A percentile compares a stretch with the other conserved stretches of the same genome.
Conservation (phyloP, 2,888 invertebrate species). For the Tenthredo amoena region DNA sequence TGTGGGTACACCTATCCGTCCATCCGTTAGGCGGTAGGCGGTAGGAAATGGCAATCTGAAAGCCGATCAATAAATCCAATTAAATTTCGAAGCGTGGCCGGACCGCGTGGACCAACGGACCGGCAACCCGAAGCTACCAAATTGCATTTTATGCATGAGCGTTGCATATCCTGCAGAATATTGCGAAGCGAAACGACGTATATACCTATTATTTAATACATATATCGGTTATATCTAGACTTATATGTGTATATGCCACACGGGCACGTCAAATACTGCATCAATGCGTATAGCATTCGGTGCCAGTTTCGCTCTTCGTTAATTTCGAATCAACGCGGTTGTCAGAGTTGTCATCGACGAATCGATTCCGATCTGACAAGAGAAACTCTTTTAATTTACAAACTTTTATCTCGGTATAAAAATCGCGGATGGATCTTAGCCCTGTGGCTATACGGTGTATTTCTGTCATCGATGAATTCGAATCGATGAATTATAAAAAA, state of each 20-base stretch:
- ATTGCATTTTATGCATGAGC: slow-evolving; percentile 70
- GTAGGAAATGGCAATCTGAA: slow-evolving; percentile 70
- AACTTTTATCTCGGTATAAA: neutral
- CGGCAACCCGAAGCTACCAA: slow-evolving; percentile 60
- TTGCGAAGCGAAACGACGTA: slow-evolving; percentile 45
- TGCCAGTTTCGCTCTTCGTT: slow-evolving; percentile 25
- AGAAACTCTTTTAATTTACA: neutral
- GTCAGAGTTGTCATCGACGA: slow-evolving; percentile 29
- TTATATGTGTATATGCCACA: neutral
- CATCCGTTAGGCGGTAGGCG: neutral
- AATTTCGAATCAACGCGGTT: slow-evolving; percentile 5
- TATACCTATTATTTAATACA: slow-evolving; percentile 43
- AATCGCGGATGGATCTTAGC: neutral
- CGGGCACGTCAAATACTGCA: slow-evolving; percentile 7
- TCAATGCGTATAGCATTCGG: neutral
- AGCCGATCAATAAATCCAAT: slow-evolving; percentile 76
- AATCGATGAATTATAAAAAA: neutral
- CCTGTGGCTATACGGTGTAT: neutral
- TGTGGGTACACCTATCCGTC: neutral
- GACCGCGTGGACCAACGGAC: slow-evolving; percentile 58
- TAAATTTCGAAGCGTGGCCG: slow-evolving; percentile 73
- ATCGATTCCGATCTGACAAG: slow-evolving; percentile 4
- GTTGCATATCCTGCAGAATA: slow-evolving; percentile 54
- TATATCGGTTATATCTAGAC: neutral
- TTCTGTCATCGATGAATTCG: too few species aligned